Conservation (phyloP, 2,113 vertebrate genomes). For the Phocoena sinus region DNA sequence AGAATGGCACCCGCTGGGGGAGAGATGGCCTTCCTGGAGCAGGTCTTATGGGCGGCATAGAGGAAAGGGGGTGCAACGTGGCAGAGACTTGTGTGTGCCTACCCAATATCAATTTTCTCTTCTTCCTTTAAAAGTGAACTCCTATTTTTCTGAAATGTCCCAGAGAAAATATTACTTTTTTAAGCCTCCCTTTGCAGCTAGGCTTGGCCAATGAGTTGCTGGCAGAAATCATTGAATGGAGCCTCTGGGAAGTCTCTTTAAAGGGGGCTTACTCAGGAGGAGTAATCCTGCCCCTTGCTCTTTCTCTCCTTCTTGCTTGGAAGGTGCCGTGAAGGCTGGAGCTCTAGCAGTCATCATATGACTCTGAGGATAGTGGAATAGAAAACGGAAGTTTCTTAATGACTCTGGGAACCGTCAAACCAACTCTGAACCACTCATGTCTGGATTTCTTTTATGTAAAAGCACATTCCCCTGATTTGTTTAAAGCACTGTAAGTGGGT, state of each 20-base stretch:
- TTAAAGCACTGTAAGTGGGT: background rate
- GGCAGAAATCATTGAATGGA: background rate
- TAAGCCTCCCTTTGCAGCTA: background rate
- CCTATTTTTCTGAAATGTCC: background rate
- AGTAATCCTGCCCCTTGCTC: background rate
- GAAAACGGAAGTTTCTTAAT: background rate
- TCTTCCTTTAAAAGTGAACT: background rate
- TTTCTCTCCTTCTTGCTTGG: background rate
- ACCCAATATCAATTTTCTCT: background rate
- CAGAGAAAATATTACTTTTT: background rate
- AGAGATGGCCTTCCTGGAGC: background rate
- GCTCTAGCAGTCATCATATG: background rate
- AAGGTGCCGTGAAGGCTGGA: background rate
- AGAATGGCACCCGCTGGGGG: background rate
- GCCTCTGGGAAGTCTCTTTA: background rate
- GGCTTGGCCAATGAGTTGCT: background rate
- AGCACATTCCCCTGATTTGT: background rate
- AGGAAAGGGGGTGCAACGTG: fast-evolving
- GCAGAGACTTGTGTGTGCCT: background rate
- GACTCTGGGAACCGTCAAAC: background rate
- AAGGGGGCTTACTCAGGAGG: background rate
- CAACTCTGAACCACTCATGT: background rate
- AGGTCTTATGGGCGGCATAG: too few relatives aligned
- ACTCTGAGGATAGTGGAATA: background rate
- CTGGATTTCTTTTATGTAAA: background rate